These are phyloP conservation scores for Trachymyrmex cornetzi DNA, from an alignment of 1,140 invertebrate genomes.

Conservation along the genomic window DNA sequence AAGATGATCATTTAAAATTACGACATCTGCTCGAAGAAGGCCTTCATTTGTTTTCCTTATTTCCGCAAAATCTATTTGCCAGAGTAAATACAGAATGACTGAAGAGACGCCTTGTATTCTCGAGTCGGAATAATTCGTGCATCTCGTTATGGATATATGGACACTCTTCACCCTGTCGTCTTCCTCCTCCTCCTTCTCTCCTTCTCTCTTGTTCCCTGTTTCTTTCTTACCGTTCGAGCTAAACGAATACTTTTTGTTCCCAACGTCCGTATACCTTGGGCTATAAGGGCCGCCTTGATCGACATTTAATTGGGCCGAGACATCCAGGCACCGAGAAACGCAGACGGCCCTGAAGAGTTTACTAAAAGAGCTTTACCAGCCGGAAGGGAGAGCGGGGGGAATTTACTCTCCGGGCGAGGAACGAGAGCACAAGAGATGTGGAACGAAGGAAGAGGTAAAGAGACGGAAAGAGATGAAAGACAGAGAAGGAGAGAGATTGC, in stretches of 20 bases:
- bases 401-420: constrained; percentile 16
- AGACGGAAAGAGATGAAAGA: constrained; percentile 27
- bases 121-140: constrained; percentile 43
- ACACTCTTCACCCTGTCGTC: neutral
- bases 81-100: constrained; percentile 22
- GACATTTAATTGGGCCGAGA: constrained; percentile 72
- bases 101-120: constrained; percentile 40
- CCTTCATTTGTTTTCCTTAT: neutral
- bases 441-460: constrained; percentile 54
- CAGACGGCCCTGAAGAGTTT: constrained; percentile 74
- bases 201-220: neutral
- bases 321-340: constrained; percentile 68
- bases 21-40: neutral
- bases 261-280: constrained; percentile 28
- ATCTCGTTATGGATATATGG: constrained; percentile 14
- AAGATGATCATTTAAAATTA: neutral
- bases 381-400: constrained; percentile 39
- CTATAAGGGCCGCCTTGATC: constrained; percentile 66
- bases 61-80: constrained; percentile 35
- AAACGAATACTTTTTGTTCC: constrained; percentile 34
- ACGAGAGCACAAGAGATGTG: constrained; percentile 39
- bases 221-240: constrained; percentile 2
- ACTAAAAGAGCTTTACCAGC: constrained; percentile 67
- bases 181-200: neutral
- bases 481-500: constrained; percentile 40